These are phyloP conservation scores for Monochamus saltuarius DNA, from an alignment of 1,140 invertebrate species.

Conservation along the genomic window DNA sequence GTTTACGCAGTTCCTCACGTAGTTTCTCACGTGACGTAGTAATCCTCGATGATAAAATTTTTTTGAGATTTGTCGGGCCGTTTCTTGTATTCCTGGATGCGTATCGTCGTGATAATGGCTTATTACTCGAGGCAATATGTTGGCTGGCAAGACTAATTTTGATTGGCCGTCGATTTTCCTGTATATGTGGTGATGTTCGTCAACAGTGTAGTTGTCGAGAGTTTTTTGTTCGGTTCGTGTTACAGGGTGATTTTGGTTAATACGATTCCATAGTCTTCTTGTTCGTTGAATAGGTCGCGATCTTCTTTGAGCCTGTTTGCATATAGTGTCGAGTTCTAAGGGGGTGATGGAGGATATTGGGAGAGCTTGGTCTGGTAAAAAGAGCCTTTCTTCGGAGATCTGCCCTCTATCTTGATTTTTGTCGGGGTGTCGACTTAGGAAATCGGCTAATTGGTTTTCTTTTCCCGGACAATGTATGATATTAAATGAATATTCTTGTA, in stretches of 20 bases:
- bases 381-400: background rate
- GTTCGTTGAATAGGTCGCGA: background rate
- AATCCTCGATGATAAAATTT: background rate
- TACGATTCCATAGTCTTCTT: background rate
- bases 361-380: background rate
- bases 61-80: background rate
- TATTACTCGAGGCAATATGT: no score
- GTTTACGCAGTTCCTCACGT: background rate
- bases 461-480: slow-evolving; percentile 35
- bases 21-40: background rate
- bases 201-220: no score
- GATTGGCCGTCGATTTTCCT: no score
- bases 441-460: slow-evolving; percentile 40
- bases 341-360: background rate
- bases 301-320: background rate
- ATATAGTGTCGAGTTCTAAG: background rate
- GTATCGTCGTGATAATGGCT: no score
- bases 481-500: slow-evolving; percentile 39
- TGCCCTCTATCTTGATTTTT: background rate
- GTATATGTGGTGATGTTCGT: no score
- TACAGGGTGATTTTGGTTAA: background rate
- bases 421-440: slow-evolving; percentile 20
- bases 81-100: slow-evolving; percentile 6
- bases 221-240: no score
- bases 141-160: no score